These are phyloP conservation scores for Lepus americanus DNA, from an alignment of 2,113 vertebrate species.

Conservation along the genomic window DNA sequence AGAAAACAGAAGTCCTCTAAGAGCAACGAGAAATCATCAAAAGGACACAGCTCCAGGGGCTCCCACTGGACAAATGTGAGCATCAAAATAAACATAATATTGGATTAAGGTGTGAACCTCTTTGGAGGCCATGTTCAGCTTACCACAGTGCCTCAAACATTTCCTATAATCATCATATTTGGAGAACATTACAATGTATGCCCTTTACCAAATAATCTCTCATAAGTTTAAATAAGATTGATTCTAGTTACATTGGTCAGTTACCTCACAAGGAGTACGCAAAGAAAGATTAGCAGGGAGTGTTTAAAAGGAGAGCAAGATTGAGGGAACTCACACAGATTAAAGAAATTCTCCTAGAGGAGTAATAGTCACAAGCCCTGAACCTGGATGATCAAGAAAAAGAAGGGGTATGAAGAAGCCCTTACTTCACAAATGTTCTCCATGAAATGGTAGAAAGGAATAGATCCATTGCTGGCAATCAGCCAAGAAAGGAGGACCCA, in stretches of 20 bases:
- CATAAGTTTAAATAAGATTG: neutral
- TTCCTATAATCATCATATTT: neutral
- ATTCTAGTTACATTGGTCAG: neutral
- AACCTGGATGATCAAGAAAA: neutral
- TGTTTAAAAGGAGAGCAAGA: neutral
- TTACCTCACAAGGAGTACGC: neutral
- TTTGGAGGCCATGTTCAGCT: neutral
- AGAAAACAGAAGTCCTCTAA: slow-evolving; percentile 35
- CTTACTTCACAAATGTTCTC: neutral
- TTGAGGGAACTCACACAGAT: neutral
- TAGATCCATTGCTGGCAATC: neutral
- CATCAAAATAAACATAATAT: neutral
- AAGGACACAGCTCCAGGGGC: neutral
- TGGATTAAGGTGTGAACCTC: neutral
- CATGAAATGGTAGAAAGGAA: neutral
- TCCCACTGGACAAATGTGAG: neutral
- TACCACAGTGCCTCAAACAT: neutral
- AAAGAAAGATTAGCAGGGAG: neutral
- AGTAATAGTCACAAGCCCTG: neutral
- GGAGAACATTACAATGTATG: neutral
- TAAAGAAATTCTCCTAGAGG: neutral
- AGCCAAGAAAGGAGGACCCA: neutral
- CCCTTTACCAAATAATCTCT: neutral
- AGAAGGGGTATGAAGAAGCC: neutral
- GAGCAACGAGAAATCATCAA: neutral